Evolutionary conservation across 2,888 invertebrate genomes (phyloP).

Genomic region (Catocala sponsa): DNA sequence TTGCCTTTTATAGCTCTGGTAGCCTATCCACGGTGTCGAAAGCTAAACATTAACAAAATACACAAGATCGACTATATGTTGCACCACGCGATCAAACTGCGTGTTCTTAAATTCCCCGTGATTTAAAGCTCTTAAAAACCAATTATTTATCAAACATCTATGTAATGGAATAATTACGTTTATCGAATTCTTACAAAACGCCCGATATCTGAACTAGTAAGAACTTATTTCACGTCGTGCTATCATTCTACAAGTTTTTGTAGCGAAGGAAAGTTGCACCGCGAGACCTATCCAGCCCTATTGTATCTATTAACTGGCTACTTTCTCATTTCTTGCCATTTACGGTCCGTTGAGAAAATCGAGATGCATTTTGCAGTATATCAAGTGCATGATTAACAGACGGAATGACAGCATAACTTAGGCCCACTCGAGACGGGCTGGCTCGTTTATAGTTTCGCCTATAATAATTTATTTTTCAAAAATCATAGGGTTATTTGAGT

Average conservation of each 20-base stretch:
- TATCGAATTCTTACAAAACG: conserved; percentile 74
- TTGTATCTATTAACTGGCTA: conserved; percentile 86
- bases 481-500: conserved; percentile 28
- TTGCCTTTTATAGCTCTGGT: conserved; percentile 72
- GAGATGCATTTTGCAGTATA: conserved; percentile 74
- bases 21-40: conserved; percentile 70
- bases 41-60: conserved; percentile 67
- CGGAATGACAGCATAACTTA: conserved; percentile 65
- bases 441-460: conserved; percentile 44
- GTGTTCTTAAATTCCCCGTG: conserved; percentile 60
- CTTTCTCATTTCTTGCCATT: conserved; percentile 86
- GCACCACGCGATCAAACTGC: conserved; percentile 54
- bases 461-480: conserved; percentile 41
- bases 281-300: conserved; percentile 82
- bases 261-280: conserved; percentile 78
- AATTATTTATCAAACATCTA: conserved; percentile 63
- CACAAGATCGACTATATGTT: conserved; percentile 60
- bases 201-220: conserved; percentile 66
- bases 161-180: conserved; percentile 75
- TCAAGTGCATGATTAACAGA: conserved; percentile 69
- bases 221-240: conserved; percentile 66
- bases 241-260: conserved; percentile 79
- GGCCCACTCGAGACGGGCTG: conserved; percentile 49
- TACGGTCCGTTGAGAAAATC: conserved; percentile 84
- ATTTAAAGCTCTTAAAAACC: conserved; percentile 61